A percentile compares a stretch with the other conserved stretches of the same genome.
Evolutionary conservation across 2,113 vertebrate genomes (phyloP).

Genomic region (Vulpes vulpes): DNA sequence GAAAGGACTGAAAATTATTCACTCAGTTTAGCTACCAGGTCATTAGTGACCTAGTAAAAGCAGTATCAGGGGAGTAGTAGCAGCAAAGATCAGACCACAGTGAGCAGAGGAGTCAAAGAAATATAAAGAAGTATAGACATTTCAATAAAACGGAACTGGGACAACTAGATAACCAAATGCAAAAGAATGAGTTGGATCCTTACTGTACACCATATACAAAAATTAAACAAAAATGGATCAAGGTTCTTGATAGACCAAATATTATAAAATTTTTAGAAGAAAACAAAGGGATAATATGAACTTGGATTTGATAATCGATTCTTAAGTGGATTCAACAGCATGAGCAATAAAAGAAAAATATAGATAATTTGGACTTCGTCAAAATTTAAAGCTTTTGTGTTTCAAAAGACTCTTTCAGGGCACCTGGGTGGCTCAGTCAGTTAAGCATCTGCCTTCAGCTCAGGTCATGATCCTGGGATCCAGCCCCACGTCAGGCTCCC

Average conservation of each 20-base stretch:
- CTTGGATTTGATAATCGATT: not conserved
- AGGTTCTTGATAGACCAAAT: not conserved
- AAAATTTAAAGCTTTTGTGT: not conserved
- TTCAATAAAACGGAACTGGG: not conserved
- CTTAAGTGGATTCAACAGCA: not conserved
- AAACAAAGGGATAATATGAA: not conserved
- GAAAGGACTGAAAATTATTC: not conserved
- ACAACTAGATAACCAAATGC: not conserved
- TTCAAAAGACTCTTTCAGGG: not conserved
- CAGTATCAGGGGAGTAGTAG: not conserved
- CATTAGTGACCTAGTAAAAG: not conserved
- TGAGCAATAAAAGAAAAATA: not conserved
- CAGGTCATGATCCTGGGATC: not conserved
- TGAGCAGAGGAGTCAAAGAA: not conserved
- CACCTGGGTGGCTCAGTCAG: not conserved
- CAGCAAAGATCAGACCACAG: not conserved
- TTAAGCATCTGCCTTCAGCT: not conserved
- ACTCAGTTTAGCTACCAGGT: not conserved
- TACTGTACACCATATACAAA: not conserved
- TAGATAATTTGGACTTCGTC: not conserved
- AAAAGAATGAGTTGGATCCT: not conserved
- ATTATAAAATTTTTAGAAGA: not conserved
- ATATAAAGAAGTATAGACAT: not conserved
- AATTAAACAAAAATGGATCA: not conserved
- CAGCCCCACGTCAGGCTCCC: not conserved